Percentiles rank a stretch among this genome's conserved stretches.
Conservation (phyloP, 37 sponge, comb jelly and placozoan genomes). For the Lycopodina hypogea region DNA sequence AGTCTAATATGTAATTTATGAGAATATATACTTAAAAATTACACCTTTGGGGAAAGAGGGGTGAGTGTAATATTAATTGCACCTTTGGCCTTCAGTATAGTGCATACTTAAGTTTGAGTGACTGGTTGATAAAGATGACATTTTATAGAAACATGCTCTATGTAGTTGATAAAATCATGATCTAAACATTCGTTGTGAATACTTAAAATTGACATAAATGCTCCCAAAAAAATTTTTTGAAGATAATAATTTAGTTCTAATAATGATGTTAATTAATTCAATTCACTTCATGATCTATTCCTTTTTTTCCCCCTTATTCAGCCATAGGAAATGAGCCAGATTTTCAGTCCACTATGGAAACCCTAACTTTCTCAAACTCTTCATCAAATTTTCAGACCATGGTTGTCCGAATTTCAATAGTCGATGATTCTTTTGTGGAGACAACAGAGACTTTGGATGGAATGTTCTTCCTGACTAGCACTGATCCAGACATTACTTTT, state of each 20-base stretch:
- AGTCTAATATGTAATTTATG: neutral
- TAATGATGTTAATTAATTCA: no score
- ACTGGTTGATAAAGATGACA: no score
- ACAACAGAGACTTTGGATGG: neutral
- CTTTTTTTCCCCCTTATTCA: neutral
- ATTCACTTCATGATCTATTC: no score
- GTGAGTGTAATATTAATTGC: no score
- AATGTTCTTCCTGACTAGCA: neutral
- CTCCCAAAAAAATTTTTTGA: no score
- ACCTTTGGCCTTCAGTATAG: no score
- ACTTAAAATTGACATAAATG: neutral
- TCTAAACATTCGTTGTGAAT: neutral
- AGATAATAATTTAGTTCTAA: no score
- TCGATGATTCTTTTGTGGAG: conserved; percentile 6
- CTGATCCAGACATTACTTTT: neutral
- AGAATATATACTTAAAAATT: neutral
- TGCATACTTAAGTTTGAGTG: no score
- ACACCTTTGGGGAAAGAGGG: neutral
- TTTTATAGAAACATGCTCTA: no score
- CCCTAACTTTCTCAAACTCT: neutral
- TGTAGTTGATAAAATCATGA: no score
- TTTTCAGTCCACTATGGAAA: neutral
- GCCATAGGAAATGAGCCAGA: conserved; percentile 5
- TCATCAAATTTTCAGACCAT: neutral
- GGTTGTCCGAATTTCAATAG: neutral